phyloP scores from a whole-genome alignment of 2,888 invertebrate species.

The Agonopterix subpropinquella region DNA sequence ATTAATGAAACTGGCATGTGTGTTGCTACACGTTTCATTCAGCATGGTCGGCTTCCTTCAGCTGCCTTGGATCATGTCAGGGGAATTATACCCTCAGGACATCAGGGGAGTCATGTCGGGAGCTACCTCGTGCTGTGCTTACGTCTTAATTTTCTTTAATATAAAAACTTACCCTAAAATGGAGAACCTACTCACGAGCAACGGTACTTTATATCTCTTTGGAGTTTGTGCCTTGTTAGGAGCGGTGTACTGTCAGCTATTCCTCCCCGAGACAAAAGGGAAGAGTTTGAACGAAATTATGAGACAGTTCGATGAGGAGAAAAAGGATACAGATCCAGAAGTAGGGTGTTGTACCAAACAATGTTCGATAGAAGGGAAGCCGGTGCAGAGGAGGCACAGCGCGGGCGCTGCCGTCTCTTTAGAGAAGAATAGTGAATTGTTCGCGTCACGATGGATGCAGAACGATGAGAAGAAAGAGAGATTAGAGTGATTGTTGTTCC shows the following conservation, averaged over 20 bases:
- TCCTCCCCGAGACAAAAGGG: constrained; percentile 82
- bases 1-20: constrained; percentile 71
- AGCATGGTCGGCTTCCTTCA: constrained; percentile 85
- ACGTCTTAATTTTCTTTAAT: constrained; percentile 80
- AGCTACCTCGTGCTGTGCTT: constrained; percentile 81
- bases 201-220: constrained; percentile 80
- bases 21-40: constrained; percentile 81
- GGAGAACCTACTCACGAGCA: constrained; percentile 72
- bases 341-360: constrained; percentile 32
- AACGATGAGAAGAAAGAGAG: constrained; percentile 26
- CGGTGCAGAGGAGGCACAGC: constrained; percentile 59
- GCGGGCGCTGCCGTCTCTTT: constrained; percentile 55
- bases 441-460: constrained; percentile 37
- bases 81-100: constrained; percentile 81
- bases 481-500: constrained; percentile 8
- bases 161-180: constrained; percentile 83
- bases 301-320: constrained; percentile 72
- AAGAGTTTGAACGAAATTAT: constrained; percentile 82
- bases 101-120: constrained; percentile 83
- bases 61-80: constrained; percentile 85
- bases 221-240: constrained; percentile 76
- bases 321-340: constrained; percentile 52
- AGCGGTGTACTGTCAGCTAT: constrained; percentile 75
- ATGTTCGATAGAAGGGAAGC: constrained; percentile 27
- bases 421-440: constrained; percentile 45